A percentile compares a stretch with the other conserved stretches of the same genome.
These are phyloP conservation scores for Phortica variegata DNA, from an alignment of 1,140 invertebrate species.

Conservation along the genomic window DNA sequence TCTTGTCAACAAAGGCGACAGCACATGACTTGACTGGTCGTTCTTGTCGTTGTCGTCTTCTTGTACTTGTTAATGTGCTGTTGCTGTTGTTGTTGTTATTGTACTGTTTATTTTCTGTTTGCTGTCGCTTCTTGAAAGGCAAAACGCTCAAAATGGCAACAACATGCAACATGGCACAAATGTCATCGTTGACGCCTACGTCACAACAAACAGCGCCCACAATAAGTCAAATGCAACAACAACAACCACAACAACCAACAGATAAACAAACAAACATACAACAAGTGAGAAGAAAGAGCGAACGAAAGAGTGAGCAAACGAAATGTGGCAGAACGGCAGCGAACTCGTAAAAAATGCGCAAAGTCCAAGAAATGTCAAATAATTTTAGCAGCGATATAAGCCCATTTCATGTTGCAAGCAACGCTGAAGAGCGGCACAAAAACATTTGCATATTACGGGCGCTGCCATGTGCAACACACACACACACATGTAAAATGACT, in stretches of 20 bases:
- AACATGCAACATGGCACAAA: background rate
- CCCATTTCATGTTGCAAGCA: slow-evolving; percentile 56
- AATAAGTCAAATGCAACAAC: slow-evolving; percentile 39
- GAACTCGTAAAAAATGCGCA: slow-evolving; percentile 50
- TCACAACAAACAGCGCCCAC: slow-evolving; percentile 38
- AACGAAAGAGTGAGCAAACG: slow-evolving; percentile 25
- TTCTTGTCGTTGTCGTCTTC: too few relatives aligned
- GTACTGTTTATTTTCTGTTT: too few relatives aligned
- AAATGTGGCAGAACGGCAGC: slow-evolving; percentile 7
- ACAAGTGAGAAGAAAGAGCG: background rate
- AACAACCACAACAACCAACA: background rate
- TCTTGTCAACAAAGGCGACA: slow-evolving; percentile 51
- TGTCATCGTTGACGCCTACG: slow-evolving; percentile 18
- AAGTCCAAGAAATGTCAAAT: slow-evolving; percentile 56
- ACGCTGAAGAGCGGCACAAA: slow-evolving; percentile 14
- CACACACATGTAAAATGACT: background rate
- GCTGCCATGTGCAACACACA: slow-evolving; percentile 24
- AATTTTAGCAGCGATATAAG: slow-evolving; percentile 57
- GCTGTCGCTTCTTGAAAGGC: too few relatives aligned
- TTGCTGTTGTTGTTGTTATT: background rate
- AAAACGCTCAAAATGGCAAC: background rate
- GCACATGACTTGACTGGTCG: slow-evolving; percentile 20
- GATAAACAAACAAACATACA: slow-evolving; percentile 35
- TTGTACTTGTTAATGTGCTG: too few relatives aligned
- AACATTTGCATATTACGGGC: background rate